A percentile compares a stretch with the other conserved stretches of the same genome.
These are phyloP conservation scores for Chrysotoxum bicinctum DNA, from an alignment of 2,888 invertebrate genomes.

Conservation along the genomic window DNA sequence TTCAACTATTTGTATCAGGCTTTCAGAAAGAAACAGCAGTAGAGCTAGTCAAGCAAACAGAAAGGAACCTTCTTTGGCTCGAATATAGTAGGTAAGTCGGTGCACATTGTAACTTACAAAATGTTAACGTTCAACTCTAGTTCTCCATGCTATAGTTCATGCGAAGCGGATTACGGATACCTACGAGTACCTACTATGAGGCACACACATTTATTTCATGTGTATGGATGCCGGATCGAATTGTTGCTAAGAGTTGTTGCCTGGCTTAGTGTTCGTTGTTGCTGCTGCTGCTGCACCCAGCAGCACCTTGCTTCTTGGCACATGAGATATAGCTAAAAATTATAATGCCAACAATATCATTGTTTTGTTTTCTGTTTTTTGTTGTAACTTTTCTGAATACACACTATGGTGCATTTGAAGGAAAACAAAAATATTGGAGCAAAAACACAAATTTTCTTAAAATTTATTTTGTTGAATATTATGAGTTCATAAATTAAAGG, in stretches of 20 bases:
- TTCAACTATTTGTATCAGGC: slow-evolving; percentile 81
- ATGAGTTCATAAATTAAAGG: too few relatives aligned
- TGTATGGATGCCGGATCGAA: slow-evolving; percentile 50
- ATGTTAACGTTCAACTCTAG: slow-evolving; percentile 42
- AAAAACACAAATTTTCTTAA: too few relatives aligned
- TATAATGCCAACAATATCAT: slow-evolving; percentile 27
- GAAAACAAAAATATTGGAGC: neutral
- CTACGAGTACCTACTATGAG: neutral
- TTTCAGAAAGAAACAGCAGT: slow-evolving; percentile 75
- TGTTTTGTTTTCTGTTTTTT: slow-evolving; percentile 46
- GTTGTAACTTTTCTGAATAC: slow-evolving; percentile 27
- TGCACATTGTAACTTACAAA: slow-evolving; percentile 42
- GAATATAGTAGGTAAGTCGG: slow-evolving; percentile 23
- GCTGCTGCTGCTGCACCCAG: slow-evolving; percentile 20
- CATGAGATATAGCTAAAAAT: neutral
- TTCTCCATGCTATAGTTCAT: slow-evolving; percentile 5
- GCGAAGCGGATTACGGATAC: slow-evolving; percentile 2
- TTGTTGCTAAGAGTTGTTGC: slow-evolving; percentile 62
- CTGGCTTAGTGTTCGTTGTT: slow-evolving; percentile 54
- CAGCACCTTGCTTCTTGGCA: slow-evolving; percentile 35
- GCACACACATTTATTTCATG: neutral
- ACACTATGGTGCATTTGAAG: neutral
- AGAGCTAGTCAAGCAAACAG: neutral
- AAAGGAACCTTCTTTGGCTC: slow-evolving; percentile 16
- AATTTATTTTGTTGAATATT: too few relatives aligned